Percentiles rank a stretch among this genome's conserved stretches.
These are phyloP conservation scores for Ciconia maguari DNA, from an alignment of 2,113 vertebrate species.

Conservation along the genomic window DNA sequence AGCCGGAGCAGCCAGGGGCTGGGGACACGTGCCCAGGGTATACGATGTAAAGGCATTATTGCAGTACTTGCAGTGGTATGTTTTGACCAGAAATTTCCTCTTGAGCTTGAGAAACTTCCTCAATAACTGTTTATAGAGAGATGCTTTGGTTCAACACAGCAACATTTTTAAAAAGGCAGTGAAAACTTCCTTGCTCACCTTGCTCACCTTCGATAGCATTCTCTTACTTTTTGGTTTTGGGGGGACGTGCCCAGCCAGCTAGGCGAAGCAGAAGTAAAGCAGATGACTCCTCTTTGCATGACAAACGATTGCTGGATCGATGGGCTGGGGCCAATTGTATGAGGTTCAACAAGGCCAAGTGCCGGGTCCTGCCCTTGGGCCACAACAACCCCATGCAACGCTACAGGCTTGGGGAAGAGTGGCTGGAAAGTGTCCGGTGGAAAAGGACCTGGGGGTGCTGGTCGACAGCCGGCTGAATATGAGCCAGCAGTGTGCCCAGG, in stretches of 20 bases:
- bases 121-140: not conserved
- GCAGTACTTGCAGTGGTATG: not conserved
- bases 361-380: too few species aligned
- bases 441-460: too few species aligned
- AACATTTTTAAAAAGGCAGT: not conserved
- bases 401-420: too few species aligned
- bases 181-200: not conserved
- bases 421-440: too few species aligned
- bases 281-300: not conserved
- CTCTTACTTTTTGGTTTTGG: not conserved
- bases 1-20: accelerated
- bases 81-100: not conserved
- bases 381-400: too few species aligned
- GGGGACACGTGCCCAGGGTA: not conserved
- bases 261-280: not conserved
- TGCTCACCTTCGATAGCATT: not conserved
- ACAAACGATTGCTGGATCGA: not conserved
- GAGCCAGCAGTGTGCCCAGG: too few species aligned
- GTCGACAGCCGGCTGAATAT: too few species aligned
- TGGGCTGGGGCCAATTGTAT: too few species aligned
- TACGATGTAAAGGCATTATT: not conserved
- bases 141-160: not conserved
- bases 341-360: too few species aligned
- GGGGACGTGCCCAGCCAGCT: not conserved
- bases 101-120: not conserved